Base-by-base conservation (phyloP, 1,140 invertebrate species). In the Danaus plexippus region DNA sequence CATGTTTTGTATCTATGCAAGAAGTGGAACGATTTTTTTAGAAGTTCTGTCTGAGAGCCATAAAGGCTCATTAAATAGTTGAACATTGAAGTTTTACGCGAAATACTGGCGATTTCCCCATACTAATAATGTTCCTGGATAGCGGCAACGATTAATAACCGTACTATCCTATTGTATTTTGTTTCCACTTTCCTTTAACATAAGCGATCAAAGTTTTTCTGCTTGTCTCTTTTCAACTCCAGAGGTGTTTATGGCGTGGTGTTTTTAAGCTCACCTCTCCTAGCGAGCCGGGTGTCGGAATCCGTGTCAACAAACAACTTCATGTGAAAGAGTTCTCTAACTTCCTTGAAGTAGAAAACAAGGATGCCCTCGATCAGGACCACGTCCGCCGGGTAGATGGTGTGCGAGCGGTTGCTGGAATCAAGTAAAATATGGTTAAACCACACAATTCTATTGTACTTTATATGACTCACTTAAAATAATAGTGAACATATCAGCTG, bases 301-400 rank as follows among this genome's bases (percentile, higher is more conserved):
- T 99, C 98, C 0, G 97, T 99, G 75, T 99, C 98, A 15, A 99
- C 98, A 89, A 99, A 99, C 9, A 99, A 88, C 87, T 99, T 99
- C 96, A 99, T 98, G 78, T 99, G 96, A 87, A 99, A 99, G 15
- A 99, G 88, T 52, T 98, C 94, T 55, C 98, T 87, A 52, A 99
- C 94, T 80, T 98, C 94, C 9, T 95, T 94, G 83, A 97, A 97
- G 87, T 99, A 99, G 88, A 99, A 99, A 2, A 98, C 95, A 46
- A 99, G 88, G 80, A 99, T 99, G 41, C 98, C 98, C 88, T 99
- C 98, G 73, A 99, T 96, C 8, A 99, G 88, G 9, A 99, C 96
- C 46, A 99, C 98, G 88, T 99, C 98, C 1, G 97, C 96, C n/a
- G 97, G 96, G 86, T 98, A 97, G 52, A 99, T 95, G 0, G 92